These are phyloP conservation scores for Phoenicopterus ruber DNA, from an alignment of 2,113 vertebrate species.

Conservation along the genomic window DNA sequence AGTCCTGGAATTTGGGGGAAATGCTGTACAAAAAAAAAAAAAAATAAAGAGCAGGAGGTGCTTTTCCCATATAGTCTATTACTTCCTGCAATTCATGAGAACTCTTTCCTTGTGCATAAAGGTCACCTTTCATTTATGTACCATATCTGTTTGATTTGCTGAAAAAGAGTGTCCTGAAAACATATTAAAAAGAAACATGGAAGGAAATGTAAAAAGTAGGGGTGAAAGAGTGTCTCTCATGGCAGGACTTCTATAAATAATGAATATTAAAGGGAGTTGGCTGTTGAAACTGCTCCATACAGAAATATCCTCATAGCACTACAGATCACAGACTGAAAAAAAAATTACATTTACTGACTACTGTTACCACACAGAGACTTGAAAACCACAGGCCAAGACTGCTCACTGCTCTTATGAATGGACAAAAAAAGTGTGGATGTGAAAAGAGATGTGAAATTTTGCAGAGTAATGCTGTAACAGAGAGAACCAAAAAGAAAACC, in stretches of 20 bases:
- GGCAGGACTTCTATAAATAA: conserved; percentile 6
- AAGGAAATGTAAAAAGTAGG: conserved; percentile 25
- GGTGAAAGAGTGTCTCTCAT: not conserved
- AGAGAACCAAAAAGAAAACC: not conserved
- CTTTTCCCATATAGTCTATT: conserved; percentile 62
- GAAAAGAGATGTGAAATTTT: not conserved
- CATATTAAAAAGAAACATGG: not conserved
- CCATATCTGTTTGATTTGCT: conserved; percentile 36
- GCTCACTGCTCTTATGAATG: not conserved
- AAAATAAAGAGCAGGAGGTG: conserved; percentile 24
- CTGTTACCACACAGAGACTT: not conserved
- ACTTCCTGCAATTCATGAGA: conserved; percentile 71
- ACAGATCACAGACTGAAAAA: not conserved
- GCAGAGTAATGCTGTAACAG: not conserved
- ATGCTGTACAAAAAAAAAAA: not conserved
- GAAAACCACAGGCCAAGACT: not conserved
- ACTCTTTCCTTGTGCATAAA: conserved; percentile 68
- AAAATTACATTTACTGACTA: not conserved
- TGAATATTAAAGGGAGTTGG: not conserved
- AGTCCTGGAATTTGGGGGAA: conserved; percentile 32
- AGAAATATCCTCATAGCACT: not conserved
- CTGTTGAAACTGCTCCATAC: not conserved
- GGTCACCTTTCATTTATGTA: conserved; percentile 69
- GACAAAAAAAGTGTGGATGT: not conserved
- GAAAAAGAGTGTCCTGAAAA: conserved; percentile 51